These are phyloP conservation scores for Palloptera scutellata DNA, from an alignment of 2,888 invertebrate species.

Conservation along the genomic window DNA sequence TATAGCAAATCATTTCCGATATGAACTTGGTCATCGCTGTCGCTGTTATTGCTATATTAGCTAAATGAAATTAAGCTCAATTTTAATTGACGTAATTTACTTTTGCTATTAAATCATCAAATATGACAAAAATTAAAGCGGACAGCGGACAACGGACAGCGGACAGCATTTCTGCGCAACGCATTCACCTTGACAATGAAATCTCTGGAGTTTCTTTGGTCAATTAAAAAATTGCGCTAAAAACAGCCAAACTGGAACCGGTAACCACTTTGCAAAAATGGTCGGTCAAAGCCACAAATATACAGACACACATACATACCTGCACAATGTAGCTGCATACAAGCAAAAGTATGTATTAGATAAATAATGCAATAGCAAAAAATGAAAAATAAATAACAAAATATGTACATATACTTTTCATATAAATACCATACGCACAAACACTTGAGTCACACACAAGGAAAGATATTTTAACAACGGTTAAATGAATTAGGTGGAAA, in stretches of 20 bases:
- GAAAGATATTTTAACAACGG: too few species aligned
- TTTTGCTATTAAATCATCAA: neutral
- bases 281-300: too few species aligned
- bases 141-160: conserved; percentile 15
- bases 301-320: too few species aligned
- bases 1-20: neutral
- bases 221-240: conserved; percentile 22
- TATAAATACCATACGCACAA: too few species aligned
- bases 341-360: too few species aligned
- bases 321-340: too few species aligned
- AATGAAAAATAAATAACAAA: too few species aligned
- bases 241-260: neutral
- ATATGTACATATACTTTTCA: too few species aligned
- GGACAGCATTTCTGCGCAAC: neutral
- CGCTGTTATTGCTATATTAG: neutral
- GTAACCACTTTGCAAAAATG: too few species aligned
- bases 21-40: neutral
- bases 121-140: neutral
- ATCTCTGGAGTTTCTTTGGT: conserved; percentile 9
- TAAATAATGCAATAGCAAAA: too few species aligned
- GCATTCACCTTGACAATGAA: conserved; percentile 29
- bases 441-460: too few species aligned
- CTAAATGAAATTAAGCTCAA: neutral
- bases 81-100: conserved; percentile 19
- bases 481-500: too few species aligned